A percentile compares a stretch with the other conserved stretches of the same genome.
Evolutionary conservation across 1,140 invertebrate species (phyloP).

Genomic region (Panagrolaimus sp.): DNA sequence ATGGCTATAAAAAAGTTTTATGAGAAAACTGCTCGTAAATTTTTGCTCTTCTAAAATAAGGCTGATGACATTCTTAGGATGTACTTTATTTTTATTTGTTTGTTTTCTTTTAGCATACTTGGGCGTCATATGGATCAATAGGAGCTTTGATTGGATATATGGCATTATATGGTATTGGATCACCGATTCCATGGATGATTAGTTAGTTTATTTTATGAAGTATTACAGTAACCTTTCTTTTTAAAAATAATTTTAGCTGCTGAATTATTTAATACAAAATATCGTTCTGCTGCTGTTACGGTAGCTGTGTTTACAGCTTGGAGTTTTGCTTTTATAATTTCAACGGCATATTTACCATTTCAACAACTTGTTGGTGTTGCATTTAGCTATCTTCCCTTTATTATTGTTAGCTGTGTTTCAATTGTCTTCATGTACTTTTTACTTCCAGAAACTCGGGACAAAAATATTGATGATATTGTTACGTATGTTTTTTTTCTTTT

Average conservation of each 20-base stretch:
- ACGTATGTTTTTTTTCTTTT: neutral
- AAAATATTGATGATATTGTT: slow-evolving; percentile 34
- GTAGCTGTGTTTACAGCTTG: slow-evolving; percentile 53
- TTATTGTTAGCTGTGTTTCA: slow-evolving; percentile 40
- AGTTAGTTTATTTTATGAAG: slow-evolving; percentile 25
- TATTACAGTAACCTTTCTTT: slow-evolving; percentile 3
- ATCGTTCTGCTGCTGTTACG: slow-evolving; percentile 46
- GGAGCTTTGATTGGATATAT: slow-evolving; percentile 47
- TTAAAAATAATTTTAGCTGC: neutral
- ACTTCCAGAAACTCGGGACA: slow-evolving; percentile 46
- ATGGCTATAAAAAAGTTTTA: neutral
- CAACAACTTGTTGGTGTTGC: slow-evolving; percentile 55
- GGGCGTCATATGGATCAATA: slow-evolving; percentile 48
- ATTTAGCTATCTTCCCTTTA: slow-evolving; percentile 52
- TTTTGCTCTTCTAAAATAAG: slow-evolving; percentile 13
- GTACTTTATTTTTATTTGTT: neutral
- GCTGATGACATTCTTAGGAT: no score
- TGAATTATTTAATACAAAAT: slow-evolving; percentile 33
- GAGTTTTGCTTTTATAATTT: slow-evolving; percentile 52
- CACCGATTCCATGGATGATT: slow-evolving; percentile 56
- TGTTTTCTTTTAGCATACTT: slow-evolving; percentile 39
- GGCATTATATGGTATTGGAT: slow-evolving; percentile 51
- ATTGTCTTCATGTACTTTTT: slow-evolving; percentile 47
- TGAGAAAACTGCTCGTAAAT: neutral
- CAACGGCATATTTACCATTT: slow-evolving; percentile 52